Percentiles rank a stretch among this genome's conserved stretches.
Evolutionary conservation across 2,113 vertebrate species (phyloP).

Genomic region (Paramisgurnus dabryanus): DNA sequence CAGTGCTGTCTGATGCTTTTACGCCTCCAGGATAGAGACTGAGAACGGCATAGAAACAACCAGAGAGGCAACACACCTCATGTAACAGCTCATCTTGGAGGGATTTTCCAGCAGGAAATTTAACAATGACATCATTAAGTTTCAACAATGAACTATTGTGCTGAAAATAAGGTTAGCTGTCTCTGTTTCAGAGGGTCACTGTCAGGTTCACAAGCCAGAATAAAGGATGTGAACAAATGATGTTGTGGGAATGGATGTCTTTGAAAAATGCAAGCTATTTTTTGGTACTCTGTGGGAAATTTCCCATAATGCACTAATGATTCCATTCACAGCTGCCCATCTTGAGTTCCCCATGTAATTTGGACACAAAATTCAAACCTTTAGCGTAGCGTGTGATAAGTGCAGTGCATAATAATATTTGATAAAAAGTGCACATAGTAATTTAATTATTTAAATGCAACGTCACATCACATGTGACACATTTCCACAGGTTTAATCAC

Average conservation of each 20-base stretch:
- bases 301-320: conserved; percentile 25
- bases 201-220: conserved; percentile 47
- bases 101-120: conserved; percentile 56
- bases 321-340: conserved; percentile 2
- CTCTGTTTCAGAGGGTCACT: conserved; percentile 55
- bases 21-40: background rate
- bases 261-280: conserved; percentile 30
- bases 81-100: conserved; percentile 36
- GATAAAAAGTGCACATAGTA: background rate
- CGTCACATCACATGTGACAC: too few relatives aligned
- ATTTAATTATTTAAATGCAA: too few relatives aligned
- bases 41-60: background rate
- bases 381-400: background rate
- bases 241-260: conserved; percentile 50
- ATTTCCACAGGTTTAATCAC: too few relatives aligned
- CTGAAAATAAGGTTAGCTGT: conserved; percentile 51
- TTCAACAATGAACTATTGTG: conserved; percentile 62
- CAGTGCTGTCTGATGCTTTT: background rate
- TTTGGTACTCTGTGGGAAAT: conserved; percentile 34
- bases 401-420: background rate
- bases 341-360: background rate
- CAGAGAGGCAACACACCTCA: conserved; percentile 10
- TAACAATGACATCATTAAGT: conserved; percentile 61
- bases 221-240: conserved; percentile 52
- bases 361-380: background rate